Evolutionary conservation across 2,797 vertebrate species (phyloP).

Genomic region (Salmo trutta): DNA sequence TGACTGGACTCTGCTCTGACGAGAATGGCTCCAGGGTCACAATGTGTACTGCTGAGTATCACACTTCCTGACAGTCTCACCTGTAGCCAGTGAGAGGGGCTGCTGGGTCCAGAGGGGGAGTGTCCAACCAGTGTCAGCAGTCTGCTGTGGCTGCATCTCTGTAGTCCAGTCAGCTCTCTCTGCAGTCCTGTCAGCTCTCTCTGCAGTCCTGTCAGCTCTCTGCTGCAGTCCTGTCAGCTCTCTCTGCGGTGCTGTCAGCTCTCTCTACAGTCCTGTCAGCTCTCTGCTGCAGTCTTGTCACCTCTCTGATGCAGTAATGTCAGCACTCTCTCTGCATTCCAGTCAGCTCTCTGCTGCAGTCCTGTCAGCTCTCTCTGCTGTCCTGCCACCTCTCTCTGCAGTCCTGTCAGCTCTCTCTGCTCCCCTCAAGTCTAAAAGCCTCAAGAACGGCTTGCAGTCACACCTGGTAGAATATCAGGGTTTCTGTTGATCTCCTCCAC

Average conservation of each 20-base stretch:
- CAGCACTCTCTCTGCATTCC: too few relatives aligned
- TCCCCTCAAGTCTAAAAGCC: constrained; percentile 47
- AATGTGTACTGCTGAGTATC: not conserved
- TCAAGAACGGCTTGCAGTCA: constrained; percentile 59
- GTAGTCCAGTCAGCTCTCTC: not conserved
- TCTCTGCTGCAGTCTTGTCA: too few relatives aligned
- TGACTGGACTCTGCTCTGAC: constrained; percentile 66
- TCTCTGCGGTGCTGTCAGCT: too few relatives aligned
- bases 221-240: too few relatives aligned
- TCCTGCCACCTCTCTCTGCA: too few relatives aligned
- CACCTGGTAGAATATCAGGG: constrained; percentile 52
- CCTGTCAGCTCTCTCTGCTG: too few relatives aligned
- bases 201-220: too few relatives aligned
- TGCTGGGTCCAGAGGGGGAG: constrained; percentile 58
- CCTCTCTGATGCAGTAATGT: too few relatives aligned
- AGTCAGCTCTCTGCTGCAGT: too few relatives aligned
- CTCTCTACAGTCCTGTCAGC: too few relatives aligned
- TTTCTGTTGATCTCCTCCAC: constrained; percentile 68
- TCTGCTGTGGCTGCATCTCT: constrained; percentile 33
- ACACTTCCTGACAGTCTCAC: constrained; percentile 35
- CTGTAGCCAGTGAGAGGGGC: constrained; percentile 57
- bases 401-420: too few relatives aligned
- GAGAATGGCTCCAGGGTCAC: constrained; percentile 22
- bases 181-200: not conserved
- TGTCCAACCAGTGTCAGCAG: constrained; percentile 63